phyloP scores from a whole-genome alignment of 2,113 vertebrate species.

The Octodon degus region DNA sequence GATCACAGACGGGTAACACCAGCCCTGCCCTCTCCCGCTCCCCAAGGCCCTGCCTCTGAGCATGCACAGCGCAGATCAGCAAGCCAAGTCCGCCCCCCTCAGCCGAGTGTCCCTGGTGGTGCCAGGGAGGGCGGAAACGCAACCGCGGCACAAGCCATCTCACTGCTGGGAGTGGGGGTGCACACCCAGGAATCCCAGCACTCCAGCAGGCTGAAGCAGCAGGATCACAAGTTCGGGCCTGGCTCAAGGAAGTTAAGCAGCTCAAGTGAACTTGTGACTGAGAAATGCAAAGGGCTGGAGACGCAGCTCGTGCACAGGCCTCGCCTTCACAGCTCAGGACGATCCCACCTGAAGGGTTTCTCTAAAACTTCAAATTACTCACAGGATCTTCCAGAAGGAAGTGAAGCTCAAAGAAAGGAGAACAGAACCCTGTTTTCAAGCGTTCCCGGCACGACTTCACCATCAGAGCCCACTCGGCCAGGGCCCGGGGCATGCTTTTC shows the following conservation, averaged over 20 bases:
- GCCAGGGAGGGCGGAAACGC: neutral
- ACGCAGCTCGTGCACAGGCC: neutral
- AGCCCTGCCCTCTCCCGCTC: neutral
- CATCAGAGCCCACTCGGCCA: fast-evolving
- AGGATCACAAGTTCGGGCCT: neutral
- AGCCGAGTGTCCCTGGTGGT: fast-evolving
- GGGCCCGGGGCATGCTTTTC: neutral
- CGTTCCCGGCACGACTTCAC: neutral
- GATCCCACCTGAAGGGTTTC: neutral
- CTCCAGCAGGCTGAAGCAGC: neutral
- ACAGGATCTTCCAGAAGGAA: neutral
- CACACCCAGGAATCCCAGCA: neutral
- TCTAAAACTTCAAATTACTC: neutral
- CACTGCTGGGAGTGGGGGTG: neutral
- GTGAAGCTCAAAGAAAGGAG: neutral
- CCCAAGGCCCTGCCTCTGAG: neutral
- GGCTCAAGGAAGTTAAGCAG: neutral
- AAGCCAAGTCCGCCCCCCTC: neutral
- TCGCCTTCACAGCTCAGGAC: neutral
- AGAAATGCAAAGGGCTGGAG: neutral
- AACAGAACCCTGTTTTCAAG: neutral
- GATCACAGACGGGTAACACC: neutral
- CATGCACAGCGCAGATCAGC: neutral
- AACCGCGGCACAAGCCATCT: too few species aligned
- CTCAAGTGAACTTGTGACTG: neutral